These are phyloP conservation scores for Myotis planiceps DNA, from an alignment of 2,797 vertebrate species.

Conservation along the genomic window DNA sequence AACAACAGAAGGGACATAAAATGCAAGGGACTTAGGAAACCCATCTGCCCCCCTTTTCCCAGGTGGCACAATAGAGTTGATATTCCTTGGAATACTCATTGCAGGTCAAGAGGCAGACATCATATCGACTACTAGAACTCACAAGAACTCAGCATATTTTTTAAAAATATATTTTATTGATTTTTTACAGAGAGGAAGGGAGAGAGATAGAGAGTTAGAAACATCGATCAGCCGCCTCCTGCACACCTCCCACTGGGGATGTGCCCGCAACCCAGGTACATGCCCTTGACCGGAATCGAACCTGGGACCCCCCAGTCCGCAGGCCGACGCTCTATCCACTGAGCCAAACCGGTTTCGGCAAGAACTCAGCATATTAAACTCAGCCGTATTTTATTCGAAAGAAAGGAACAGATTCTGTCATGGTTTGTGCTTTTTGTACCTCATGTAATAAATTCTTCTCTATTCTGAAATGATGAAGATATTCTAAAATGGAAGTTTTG, in stretches of 20 bases:
- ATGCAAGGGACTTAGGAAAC: neutral
- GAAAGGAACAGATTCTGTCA: neutral
- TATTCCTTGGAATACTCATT: neutral
- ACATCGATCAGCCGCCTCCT: too few relatives aligned
- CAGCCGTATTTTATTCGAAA: neutral
- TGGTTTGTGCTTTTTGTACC: neutral
- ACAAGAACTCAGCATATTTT: neutral
- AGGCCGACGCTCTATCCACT: too few relatives aligned
- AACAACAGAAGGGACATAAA: neutral
- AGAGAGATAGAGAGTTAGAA: too few relatives aligned
- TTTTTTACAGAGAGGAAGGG: too few relatives aligned
- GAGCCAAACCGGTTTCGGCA: too few relatives aligned
- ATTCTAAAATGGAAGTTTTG: neutral
- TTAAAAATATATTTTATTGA: too few relatives aligned
- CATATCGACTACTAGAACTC: neutral
- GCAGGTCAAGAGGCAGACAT: neutral
- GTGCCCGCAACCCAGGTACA: too few relatives aligned
- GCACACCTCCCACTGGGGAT: too few relatives aligned
- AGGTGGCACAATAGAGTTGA: neutral
- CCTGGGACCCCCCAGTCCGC: too few relatives aligned
- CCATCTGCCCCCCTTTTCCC: neutral
- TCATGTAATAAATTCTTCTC: neutral
- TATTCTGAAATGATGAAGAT: neutral
- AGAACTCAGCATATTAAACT: neutral
- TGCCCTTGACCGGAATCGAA: too few relatives aligned